Conservation (phyloP, 1,140 invertebrate genomes). For the Tenebrio molitor region DNA sequence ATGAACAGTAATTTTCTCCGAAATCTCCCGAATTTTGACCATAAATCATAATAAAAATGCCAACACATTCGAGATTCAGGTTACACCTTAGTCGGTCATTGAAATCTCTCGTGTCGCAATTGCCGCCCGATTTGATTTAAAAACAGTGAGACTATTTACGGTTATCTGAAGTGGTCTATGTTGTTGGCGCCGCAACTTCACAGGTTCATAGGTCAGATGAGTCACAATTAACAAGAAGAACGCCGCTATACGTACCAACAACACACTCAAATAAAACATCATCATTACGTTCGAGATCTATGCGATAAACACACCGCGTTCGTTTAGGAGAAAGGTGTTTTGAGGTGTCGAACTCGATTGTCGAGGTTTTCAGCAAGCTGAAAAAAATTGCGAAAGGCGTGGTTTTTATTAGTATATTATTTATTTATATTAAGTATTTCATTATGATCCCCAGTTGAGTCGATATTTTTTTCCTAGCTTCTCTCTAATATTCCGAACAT, state of each 20-base stretch:
- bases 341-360: background rate
- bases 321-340: background rate
- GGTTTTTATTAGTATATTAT: too few relatives aligned
- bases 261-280: slow-evolving; percentile 50
- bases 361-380: too few relatives aligned
- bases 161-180: slow-evolving; percentile 25
- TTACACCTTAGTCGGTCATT: background rate
- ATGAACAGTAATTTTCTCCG: slow-evolving; percentile 14
- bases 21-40: slow-evolving; percentile 17
- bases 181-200: slow-evolving; percentile 34
- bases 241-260: slow-evolving; percentile 46
- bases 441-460: too few relatives aligned
- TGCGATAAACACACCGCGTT: slow-evolving; percentile 1
- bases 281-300: slow-evolving; percentile 47
- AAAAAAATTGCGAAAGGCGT: too few relatives aligned
- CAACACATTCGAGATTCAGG: slow-evolving; percentile 26
- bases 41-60: slow-evolving; percentile 39
- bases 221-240: slow-evolving; percentile 50
- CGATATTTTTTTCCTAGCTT: too few relatives aligned
- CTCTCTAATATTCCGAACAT: too few relatives aligned
- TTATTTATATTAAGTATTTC: too few relatives aligned
- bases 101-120: background rate
- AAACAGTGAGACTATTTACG: slow-evolving; percentile 12
- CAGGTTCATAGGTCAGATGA: slow-evolving; percentile 50
- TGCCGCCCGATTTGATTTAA: background rate